Percentiles rank a stretch among this genome's conserved stretches.
Evolutionary conservation across 2,113 vertebrate genomes (phyloP).

Genomic region (Budorcas taxicolor): DNA sequence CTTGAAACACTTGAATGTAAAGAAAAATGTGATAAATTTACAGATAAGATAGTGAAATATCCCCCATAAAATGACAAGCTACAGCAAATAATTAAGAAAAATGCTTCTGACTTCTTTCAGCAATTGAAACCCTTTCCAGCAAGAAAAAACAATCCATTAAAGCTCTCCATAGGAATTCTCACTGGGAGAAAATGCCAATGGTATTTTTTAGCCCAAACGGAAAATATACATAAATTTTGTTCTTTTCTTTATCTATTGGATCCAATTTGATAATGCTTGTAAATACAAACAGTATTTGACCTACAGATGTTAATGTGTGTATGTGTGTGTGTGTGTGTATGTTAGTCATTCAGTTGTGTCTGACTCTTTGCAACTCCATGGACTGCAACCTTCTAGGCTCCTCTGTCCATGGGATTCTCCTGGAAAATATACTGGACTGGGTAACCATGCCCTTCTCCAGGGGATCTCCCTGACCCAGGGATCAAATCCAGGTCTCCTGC

Average conservation of each 20-base stretch:
- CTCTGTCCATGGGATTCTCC: background rate
- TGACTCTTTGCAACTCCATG: background rate
- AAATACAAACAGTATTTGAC: background rate
- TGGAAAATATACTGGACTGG: background rate
- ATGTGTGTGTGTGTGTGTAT: background rate
- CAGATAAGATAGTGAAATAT: background rate
- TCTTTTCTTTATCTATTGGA: background rate
- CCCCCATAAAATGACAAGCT: background rate
- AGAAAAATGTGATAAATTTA: background rate
- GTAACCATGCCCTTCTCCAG: background rate
- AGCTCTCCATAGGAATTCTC: background rate
- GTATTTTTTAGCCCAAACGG: conserved; percentile 2
- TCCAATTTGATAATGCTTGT: background rate
- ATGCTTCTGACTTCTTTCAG: background rate
- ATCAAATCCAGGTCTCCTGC: background rate
- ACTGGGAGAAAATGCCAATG: background rate
- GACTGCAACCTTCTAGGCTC: background rate
- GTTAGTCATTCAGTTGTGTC: background rate
- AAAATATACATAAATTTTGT: background rate
- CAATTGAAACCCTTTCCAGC: background rate
- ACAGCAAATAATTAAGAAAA: background rate
- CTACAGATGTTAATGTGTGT: background rate
- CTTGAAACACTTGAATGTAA: background rate
- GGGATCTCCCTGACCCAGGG: background rate
- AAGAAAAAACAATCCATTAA: background rate